Percentiles rank a stretch among this genome's conserved stretches.
Conservation (phyloP, 2,113 vertebrate species). For the Rhabdomys dilectus region DNA sequence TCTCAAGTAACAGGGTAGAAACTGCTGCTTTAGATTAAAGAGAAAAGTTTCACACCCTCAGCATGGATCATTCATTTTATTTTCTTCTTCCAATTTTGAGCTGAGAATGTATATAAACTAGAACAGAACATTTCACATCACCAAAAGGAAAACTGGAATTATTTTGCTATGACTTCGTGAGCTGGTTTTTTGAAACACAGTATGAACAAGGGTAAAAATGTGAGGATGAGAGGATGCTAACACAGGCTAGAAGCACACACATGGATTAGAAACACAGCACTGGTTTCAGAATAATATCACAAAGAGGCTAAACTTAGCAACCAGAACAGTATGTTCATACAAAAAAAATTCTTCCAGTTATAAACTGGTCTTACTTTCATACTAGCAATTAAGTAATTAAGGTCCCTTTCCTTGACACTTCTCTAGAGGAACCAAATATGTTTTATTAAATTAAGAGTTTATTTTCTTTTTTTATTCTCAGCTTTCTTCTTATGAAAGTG, state of each 20-base stretch:
- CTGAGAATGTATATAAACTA: background rate
- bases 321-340: background rate
- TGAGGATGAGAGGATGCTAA: background rate
- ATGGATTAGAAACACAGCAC: background rate
- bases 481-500: slow-evolving; percentile 20
- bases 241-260: background rate
- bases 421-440: background rate
- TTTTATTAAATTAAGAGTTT: background rate
- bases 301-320: background rate
- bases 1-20: background rate
- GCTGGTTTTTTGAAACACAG: background rate
- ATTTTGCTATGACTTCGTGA: background rate
- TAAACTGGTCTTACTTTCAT: background rate
- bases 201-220: background rate
- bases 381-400: background rate
- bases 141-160: background rate
- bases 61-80: background rate
- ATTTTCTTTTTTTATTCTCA: slow-evolving; percentile 40
- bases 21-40: background rate
- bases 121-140: background rate
- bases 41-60: background rate
- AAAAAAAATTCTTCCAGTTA: background rate
- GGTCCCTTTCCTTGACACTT: background rate
- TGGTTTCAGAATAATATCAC: background rate
- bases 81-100: background rate